Percentiles rank a stretch among this genome's conserved stretches.
Evolutionary conservation across 2,113 vertebrate genomes (phyloP).

Genomic region (Apodemus sylvaticus): DNA sequence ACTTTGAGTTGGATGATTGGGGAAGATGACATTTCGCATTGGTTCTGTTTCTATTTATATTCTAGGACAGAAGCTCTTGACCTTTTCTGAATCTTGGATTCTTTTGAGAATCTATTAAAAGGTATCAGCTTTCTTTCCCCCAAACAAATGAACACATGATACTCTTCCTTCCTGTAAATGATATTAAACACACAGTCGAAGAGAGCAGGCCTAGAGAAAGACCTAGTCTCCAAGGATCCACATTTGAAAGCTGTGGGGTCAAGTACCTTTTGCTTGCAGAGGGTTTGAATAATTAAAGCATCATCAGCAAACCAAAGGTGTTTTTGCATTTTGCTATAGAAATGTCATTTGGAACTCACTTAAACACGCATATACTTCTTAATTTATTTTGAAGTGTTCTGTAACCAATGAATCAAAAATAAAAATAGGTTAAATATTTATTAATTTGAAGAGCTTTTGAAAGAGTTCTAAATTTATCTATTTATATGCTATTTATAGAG

Average conservation of each 20-base stretch:
- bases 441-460: slow-evolving; percentile 33
- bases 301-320: slow-evolving; percentile 2
- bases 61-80: slow-evolving; percentile 13
- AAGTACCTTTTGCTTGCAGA: background rate
- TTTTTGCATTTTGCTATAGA: slow-evolving; percentile 24
- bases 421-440: slow-evolving; percentile 28
- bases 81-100: slow-evolving; percentile 42
- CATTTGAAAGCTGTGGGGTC: background rate
- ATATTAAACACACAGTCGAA: background rate
- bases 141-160: background rate
- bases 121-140: background rate
- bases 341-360: background rate
- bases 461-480: slow-evolving; percentile 8
- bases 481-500: slow-evolving; percentile 28
- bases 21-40: background rate
- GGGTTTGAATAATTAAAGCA: slow-evolving; percentile 10
- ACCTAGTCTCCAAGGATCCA: background rate
- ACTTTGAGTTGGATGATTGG: background rate
- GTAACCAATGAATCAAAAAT: background rate
- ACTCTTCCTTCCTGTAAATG: background rate
- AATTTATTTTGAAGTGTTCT: background rate
- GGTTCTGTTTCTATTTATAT: slow-evolving; percentile 37
- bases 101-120: slow-evolving; percentile 33
- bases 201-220: background rate
- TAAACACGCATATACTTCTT: background rate